Base-by-base conservation (phyloP, 2,113 vertebrate species). In the Rhodinocichla rosea region DNA sequence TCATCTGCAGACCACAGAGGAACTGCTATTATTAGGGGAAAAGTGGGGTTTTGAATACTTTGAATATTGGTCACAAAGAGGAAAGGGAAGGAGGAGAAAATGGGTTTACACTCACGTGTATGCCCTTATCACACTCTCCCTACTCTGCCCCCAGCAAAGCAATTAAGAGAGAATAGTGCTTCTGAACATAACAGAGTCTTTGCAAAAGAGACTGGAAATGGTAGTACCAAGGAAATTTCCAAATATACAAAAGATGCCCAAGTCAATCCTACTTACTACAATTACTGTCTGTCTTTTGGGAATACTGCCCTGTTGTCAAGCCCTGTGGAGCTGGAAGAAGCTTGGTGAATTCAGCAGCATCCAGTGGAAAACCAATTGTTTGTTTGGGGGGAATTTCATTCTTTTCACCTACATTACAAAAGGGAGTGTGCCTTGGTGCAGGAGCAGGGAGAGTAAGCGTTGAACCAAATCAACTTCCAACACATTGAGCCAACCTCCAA, bases 101-200 rank as follows among this genome's bases (percentile, higher is more conserved):
- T 52, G n/a, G 11, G 49, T 77, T 81, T 37, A 49, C 12, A 10
- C 40, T 59, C 6, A 32, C 14, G 13, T 4, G 4, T 21, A 35
- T 42, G 47, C 44, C 6, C 1, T 2, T 20, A 39, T 2, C 0
- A 0, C 1, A 1, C 5, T 23, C 7, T 6, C 7, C 28, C 33
- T 37, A 3, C n/a, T 13, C 15, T 12, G 4, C 33, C 10, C 32
- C 47, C 15, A n/a, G 4, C 42, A 67, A 60, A 60, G 52, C 69
- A 73, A 67, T 42, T 37, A 40, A 62, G 35, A 40, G 64, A 44
- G 22, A 78, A 55, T 13, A 52, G 30, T 50, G 55, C 49, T 92
- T 33, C 19, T 55, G 53, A 55, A 55, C 1, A 9, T 13, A 55
- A 55, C 53, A 55, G 47, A 42, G 22, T 13, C 19, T 68, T 63